Percentiles rank a stretch among this genome's conserved stretches.
phyloP scores from a whole-genome alignment of 2,888 invertebrate genomes.

The Drosophila antonietae region DNA sequence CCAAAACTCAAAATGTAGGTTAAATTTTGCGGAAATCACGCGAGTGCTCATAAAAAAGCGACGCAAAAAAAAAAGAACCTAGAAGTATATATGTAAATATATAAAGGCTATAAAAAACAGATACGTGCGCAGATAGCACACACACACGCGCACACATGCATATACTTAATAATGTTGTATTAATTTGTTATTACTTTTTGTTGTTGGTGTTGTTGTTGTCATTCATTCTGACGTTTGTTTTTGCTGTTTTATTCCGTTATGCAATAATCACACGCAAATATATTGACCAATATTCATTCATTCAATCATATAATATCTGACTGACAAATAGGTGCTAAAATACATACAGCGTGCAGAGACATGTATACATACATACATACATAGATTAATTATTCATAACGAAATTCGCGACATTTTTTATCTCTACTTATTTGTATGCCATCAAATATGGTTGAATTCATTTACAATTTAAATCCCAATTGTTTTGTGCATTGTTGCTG shows the following conservation, averaged over 20 bases:
- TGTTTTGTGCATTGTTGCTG: constrained; percentile 1
- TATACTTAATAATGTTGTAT: constrained; percentile 31
- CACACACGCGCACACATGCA: background rate
- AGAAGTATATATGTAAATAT: constrained; percentile 21
- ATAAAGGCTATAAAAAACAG: constrained; percentile 57
- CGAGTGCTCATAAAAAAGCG: constrained; percentile 53
- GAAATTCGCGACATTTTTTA: constrained; percentile 9
- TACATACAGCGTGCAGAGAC: background rate
- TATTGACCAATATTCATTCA: constrained; percentile 35
- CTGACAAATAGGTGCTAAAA: constrained; percentile 45
- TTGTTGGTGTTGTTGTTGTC: background rate
- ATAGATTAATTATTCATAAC: constrained; percentile 1
- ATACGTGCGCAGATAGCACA: constrained; percentile 33
- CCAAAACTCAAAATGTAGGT: constrained; percentile 70
- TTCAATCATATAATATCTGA: constrained; percentile 27
- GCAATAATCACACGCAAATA: constrained; percentile 51
- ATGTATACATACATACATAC: background rate
- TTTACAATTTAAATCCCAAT: constrained; percentile 38
- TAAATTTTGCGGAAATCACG: constrained; percentile 78
- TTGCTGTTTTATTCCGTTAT: constrained; percentile 52
- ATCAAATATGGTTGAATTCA: constrained; percentile 4
- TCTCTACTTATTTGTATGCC: constrained; percentile 15
- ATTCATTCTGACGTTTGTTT: constrained; percentile 30
- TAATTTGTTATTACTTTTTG: constrained; percentile 45
- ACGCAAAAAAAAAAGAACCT: constrained; percentile 39